phyloP scores from a whole-genome alignment of 64 coral and sea anemone species.

The Stichodactyla mertensii region DNA sequence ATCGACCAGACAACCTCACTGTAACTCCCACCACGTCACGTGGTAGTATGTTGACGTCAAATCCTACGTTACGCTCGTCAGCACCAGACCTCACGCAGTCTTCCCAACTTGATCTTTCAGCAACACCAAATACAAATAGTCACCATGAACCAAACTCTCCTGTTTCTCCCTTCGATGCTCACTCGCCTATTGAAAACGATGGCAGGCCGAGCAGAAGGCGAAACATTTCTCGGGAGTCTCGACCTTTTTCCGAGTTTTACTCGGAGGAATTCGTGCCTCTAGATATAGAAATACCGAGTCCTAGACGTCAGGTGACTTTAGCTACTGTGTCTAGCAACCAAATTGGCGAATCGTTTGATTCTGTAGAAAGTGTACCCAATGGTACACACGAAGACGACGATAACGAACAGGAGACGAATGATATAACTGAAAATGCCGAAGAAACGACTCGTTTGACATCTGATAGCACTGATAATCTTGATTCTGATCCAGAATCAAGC shows the following conservation, averaged over 20 bases:
- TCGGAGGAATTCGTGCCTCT: conserved; percentile 65
- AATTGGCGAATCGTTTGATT: neutral
- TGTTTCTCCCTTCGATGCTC: conserved; percentile 29
- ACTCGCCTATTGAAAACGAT: conserved; percentile 14
- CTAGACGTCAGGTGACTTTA: neutral
- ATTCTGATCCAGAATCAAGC: neutral
- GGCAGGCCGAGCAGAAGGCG: conserved; percentile 32
- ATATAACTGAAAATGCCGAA: neutral
- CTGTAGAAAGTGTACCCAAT: neutral
- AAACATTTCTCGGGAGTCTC: conserved; percentile 36
- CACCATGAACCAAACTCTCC: conserved; percentile 45
- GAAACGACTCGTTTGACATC: neutral
- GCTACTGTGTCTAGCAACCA: neutral
- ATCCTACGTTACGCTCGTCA: conserved; percentile 59
- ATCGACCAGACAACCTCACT: conserved; percentile 4
- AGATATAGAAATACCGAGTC: conserved; percentile 16
- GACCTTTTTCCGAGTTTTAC: conserved; percentile 81
- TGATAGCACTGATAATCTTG: neutral
- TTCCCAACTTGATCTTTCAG: conserved; percentile 48
- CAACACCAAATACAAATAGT: conserved; percentile 23
- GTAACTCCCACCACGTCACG: neutral
- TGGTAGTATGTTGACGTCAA: conserved; percentile 30
- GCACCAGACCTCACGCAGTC: conserved; percentile 71
- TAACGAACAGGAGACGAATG: neutral
- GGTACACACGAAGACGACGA: neutral